Evolutionary conservation across 2,888 invertebrate genomes (phyloP).

Genomic region (Calliphora vomitoria): DNA sequence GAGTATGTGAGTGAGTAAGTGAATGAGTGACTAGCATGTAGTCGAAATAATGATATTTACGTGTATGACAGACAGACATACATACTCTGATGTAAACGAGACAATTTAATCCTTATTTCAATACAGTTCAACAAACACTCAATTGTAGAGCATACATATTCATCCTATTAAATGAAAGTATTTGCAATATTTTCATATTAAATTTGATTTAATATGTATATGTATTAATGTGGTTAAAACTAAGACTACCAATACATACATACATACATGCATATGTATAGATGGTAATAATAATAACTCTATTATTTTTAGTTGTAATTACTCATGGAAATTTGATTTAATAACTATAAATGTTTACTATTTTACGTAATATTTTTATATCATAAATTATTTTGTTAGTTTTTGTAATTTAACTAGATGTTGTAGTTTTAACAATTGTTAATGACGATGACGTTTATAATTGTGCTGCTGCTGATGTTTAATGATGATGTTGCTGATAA

Average conservation of each 20-base stretch:
- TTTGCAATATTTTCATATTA: not conserved
- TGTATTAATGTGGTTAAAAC: not conserved
- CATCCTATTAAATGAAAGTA: not conserved
- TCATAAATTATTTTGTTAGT: not conserved
- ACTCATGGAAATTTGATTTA: not conserved
- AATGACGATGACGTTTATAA: not conserved
- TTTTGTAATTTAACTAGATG: not conserved
- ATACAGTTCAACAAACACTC: not conserved
- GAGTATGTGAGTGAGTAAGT: not conserved
- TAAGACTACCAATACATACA: not conserved
- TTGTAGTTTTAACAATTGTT: not conserved
- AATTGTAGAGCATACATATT: not conserved
- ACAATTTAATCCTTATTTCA: not conserved
- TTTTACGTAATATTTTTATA: not conserved
- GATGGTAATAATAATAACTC: not conserved
- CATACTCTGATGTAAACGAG: not conserved
- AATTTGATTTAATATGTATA: no score
- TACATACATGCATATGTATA: no score
- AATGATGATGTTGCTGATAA: conserved; percentile 7
- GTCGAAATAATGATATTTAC: conserved; percentile 23
- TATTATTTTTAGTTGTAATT: not conserved
- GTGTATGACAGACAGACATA: conserved; percentile 1
- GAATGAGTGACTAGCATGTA: not conserved
- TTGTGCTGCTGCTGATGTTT: not conserved
- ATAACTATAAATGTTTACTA: not conserved